Evolutionary conservation across 2,888 invertebrate genomes (phyloP).

Genomic region (Eupithecia subfuscata): DNA sequence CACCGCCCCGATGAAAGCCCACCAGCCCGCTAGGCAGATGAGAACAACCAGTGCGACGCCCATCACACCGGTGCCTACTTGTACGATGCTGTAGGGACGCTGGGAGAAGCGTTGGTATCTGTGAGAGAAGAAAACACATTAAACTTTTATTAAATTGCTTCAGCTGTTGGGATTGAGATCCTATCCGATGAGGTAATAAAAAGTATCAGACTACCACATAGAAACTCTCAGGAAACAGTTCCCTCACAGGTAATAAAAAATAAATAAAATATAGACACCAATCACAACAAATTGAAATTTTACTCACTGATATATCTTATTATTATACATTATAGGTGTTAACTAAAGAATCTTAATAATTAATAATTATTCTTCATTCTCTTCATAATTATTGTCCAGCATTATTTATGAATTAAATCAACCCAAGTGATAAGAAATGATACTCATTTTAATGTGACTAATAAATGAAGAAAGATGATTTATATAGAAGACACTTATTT

Average conservation of each 20-base stretch:
- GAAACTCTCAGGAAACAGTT: no score
- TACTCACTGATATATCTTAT: no score
- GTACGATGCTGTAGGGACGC: constrained; percentile 59
- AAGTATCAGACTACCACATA: no score
- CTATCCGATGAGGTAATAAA: no score
- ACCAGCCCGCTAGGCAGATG: constrained; percentile 73
- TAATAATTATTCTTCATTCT: no score
- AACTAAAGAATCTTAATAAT: no score
- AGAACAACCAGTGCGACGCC: constrained; percentile 66
- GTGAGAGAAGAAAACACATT: constrained; percentile 8
- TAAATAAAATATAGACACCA: no score
- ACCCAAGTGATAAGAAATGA: not conserved
- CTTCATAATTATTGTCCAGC: no score
- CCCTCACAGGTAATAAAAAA: no score
- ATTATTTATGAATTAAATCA: not conserved
- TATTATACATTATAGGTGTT: no score
- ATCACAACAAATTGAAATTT: no score
- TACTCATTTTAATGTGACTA: not conserved
- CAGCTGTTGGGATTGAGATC: no score
- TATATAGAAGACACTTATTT: not conserved
- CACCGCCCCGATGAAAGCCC: constrained; percentile 74
- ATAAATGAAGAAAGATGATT: not conserved
- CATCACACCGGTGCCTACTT: constrained; percentile 67
- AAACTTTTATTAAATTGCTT: not conserved
- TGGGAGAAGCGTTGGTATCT: constrained; percentile 76